phyloP scores from a whole-genome alignment of 2,888 invertebrate species.

The Thecophora atra region DNA sequence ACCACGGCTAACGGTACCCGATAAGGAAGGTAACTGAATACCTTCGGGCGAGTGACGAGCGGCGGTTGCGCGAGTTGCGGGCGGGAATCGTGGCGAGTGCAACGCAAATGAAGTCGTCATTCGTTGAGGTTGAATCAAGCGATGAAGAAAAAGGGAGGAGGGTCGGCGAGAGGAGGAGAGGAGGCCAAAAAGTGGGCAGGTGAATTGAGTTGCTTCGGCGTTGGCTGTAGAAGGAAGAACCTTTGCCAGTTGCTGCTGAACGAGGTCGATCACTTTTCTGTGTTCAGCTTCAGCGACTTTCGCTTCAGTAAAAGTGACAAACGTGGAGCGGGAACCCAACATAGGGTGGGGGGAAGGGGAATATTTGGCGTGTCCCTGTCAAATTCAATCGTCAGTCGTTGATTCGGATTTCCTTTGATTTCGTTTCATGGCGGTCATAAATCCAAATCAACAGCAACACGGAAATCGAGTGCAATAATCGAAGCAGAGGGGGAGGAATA shows the following conservation, averaged over 20 bases:
- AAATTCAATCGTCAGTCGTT: too few relatives aligned
- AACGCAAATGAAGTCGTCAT: neutral
- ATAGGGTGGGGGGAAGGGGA: neutral
- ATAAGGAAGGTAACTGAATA: neutral
- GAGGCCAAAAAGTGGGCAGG: too few relatives aligned
- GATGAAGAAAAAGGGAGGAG: neutral
- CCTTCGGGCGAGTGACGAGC: neutral
- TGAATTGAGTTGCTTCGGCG: neutral
- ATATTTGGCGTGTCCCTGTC: neutral
- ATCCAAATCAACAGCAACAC: too few relatives aligned
- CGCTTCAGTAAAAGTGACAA: neutral
- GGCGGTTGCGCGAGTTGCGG: neutral
- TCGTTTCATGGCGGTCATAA: too few relatives aligned
- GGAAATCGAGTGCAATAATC: too few relatives aligned
- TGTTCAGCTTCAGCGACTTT: neutral
- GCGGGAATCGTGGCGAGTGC: neutral
- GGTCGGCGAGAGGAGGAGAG: neutral
- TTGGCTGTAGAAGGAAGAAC: constrained; percentile 5
- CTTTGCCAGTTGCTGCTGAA: neutral
- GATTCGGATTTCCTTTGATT: too few relatives aligned
- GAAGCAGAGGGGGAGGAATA: too few relatives aligned
- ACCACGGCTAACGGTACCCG: neutral
- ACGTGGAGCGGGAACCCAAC: neutral
- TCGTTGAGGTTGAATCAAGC: constrained; percentile 14
- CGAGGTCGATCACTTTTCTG: neutral